A percentile compares a stretch with the other conserved stretches of the same genome.
phyloP scores from a whole-genome alignment of 2,113 vertebrate species.

The Cyprinus carpio region DNA sequence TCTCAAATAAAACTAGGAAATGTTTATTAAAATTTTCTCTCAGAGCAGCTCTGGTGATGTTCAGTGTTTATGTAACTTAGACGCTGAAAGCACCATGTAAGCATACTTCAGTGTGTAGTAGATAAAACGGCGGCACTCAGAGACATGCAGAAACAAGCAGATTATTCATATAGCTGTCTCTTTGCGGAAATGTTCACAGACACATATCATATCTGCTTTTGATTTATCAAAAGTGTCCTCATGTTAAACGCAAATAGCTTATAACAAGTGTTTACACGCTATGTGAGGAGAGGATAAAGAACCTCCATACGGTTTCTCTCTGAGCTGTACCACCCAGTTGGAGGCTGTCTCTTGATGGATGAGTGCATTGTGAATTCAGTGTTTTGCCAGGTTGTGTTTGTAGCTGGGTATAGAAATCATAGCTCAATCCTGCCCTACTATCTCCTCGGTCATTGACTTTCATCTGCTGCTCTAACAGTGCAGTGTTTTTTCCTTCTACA shows the following conservation, averaged over 20 bases:
- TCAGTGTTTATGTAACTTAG: too few species aligned
- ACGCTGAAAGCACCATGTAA: too few species aligned
- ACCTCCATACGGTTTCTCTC: conserved; percentile 4
- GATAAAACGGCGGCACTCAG: too few species aligned
- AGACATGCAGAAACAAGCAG: too few species aligned
- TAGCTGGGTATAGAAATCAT: not conserved
- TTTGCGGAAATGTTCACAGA: too few species aligned
- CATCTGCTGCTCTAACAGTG: conserved; percentile 15
- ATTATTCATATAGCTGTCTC: too few species aligned
- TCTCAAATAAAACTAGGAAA: too few species aligned
- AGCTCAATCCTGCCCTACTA: not conserved
- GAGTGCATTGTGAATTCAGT: conserved; percentile 40
- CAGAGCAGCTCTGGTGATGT: too few species aligned
- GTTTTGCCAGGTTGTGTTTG: conserved; percentile 40
- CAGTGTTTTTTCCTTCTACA: not conserved
- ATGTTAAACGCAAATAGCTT: not conserved
- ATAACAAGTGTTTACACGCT: conserved; percentile 24
- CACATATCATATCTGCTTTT: too few species aligned
- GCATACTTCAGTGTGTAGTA: too few species aligned
- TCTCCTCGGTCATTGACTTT: conserved; percentile 15
- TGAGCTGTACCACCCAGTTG: conserved; percentile 8
- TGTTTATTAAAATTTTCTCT: too few species aligned
- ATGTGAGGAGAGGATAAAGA: conserved; percentile 20
- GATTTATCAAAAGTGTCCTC: too few species aligned
- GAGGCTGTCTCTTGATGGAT: conserved; percentile 53